Conservation (phyloP, 1,140 invertebrate genomes). For the Caenorhabditis elegans region WBcel235 BX284602.5:5470501-5471000, state of each 20-base stretch:
- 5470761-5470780: too few species aligned
- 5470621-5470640: too few species aligned
- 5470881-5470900: not conserved
- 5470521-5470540: constrained; percentile 62
- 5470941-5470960: constrained; percentile 54
- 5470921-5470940: constrained; percentile 50
- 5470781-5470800: too few species aligned
- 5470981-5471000: not conserved
- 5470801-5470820: too few species aligned
- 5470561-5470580: not conserved
- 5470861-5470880: not conserved
- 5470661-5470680: too few species aligned
- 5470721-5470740: too few species aligned
- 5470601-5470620: not conserved
- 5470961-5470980: not conserved
- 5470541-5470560: constrained; percentile 24
- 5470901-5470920: constrained; percentile 42
- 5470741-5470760: too few species aligned
- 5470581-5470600: not conserved
- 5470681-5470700: too few species aligned
- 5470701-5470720: too few species aligned
- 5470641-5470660: too few species aligned
- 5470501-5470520: constrained; percentile 65
- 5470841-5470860: not conserved
- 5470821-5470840: not conserved